Conservation (phyloP, 2,888 invertebrate genomes). For the Ellobium chinense region DNA sequence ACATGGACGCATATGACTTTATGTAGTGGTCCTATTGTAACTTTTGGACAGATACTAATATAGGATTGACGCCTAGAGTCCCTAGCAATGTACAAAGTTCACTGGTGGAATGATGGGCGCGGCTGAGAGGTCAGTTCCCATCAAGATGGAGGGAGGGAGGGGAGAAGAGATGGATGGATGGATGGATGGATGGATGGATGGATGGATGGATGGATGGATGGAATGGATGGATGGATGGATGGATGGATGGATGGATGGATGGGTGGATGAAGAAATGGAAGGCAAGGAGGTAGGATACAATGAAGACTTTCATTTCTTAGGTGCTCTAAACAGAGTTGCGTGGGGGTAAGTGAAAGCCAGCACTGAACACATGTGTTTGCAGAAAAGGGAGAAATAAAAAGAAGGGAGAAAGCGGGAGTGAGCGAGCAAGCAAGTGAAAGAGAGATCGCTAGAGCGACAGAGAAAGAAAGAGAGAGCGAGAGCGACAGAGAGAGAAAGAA, state of each 20-base stretch:
- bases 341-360: no score
- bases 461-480: background rate
- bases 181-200: background rate
- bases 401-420: background rate
- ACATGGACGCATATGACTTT: no score
- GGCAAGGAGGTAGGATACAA: background rate
- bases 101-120: background rate
- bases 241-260: background rate
- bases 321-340: no score
- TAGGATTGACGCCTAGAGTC: no score
- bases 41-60: no score
- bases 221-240: background rate
- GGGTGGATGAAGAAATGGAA: background rate
- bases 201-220: background rate
- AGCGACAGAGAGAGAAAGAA: background rate
- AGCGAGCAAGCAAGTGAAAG: background rate
- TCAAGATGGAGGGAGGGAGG: background rate
- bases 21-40: no score
- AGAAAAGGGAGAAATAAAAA: background rate
- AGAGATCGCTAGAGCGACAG: constrained; percentile 5
- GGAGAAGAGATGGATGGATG: background rate
- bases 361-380: no score
- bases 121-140: background rate
- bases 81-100: no score
- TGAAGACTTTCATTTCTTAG: no score